These are phyloP conservation scores for Melanogrammus aeglefinus DNA, from an alignment of 2,797 vertebrate species.

Conservation along the genomic window DNA sequence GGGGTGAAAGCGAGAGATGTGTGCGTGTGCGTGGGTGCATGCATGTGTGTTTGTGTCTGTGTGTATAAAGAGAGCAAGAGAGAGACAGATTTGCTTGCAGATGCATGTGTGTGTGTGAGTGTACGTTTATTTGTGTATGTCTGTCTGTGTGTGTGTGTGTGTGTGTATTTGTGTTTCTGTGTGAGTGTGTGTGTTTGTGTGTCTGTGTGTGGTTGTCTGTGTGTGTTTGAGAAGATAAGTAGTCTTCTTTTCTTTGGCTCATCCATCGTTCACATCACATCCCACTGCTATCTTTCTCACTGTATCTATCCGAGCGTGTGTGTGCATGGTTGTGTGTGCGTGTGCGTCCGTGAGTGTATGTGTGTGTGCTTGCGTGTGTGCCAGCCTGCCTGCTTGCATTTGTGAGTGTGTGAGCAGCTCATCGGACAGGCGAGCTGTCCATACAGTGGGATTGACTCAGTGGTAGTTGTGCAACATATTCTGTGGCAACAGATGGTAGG, in stretches of 20 bases:
- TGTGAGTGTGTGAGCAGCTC: neutral
- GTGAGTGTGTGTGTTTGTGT: slow-evolving; percentile 22
- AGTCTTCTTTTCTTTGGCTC: slow-evolving; percentile 58
- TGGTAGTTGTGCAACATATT: slow-evolving; percentile 58
- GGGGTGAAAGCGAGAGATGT: no score
- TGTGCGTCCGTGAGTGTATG: neutral
- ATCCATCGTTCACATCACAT: slow-evolving; percentile 68
- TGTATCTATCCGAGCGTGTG: slow-evolving; percentile 12
- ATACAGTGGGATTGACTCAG: slow-evolving; percentile 50
- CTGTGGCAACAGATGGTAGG: slow-evolving; percentile 64
- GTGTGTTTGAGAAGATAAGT: slow-evolving; percentile 59
- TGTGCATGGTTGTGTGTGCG: neutral
- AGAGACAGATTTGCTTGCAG: neutral
- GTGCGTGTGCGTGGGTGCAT: slow-evolving; percentile 18
- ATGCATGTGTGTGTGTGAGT: slow-evolving; percentile 14
- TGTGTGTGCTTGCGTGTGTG: neutral
- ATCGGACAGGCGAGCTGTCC: slow-evolving; percentile 44
- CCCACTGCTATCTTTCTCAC: slow-evolving; percentile 43
- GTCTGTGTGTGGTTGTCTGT: slow-evolving; percentile 53
- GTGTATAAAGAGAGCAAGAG: no score
- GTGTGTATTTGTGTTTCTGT: slow-evolving; percentile 16
- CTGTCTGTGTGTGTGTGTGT: slow-evolving; percentile 20
- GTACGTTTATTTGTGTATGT: slow-evolving; percentile 17
- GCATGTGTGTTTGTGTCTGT: neutral
- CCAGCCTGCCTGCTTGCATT: neutral